Evolutionary conservation across 2,797 vertebrate species (phyloP).

Genomic region (Martes flavigula): DNA sequence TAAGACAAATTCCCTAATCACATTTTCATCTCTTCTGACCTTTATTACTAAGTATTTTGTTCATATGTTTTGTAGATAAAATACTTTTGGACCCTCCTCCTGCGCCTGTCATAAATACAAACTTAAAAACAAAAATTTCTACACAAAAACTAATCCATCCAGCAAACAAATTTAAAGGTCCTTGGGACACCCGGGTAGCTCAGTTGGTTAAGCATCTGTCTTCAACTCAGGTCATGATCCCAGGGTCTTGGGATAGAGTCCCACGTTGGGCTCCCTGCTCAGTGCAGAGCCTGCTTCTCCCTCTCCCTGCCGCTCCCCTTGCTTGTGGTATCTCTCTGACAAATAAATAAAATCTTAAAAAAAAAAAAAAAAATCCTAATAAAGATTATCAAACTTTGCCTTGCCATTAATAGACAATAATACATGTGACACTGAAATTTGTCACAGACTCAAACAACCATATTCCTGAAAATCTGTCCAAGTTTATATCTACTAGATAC

Average conservation of each 20-base stretch:
- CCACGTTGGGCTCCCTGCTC: too few species aligned
- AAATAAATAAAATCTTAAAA: too few species aligned
- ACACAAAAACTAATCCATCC: background rate
- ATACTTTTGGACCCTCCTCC: background rate
- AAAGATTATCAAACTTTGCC: background rate
- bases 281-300: too few species aligned
- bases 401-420: background rate
- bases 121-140: conserved; percentile 17
- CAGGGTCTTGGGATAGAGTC: too few species aligned
- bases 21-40: background rate
- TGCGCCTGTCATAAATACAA: conserved; percentile 14
- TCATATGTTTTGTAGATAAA: background rate
- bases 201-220: too few species aligned
- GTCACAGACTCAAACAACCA: background rate
- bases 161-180: too few species aligned
- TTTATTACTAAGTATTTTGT: background rate
- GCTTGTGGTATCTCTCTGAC: too few species aligned
- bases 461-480: conserved; percentile 15
- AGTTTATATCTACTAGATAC: conserved; percentile 22
- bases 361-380: background rate
- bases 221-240: too few species aligned
- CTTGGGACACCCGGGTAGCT: too few species aligned
- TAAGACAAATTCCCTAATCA: background rate
- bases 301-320: too few species aligned
- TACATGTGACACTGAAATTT: background rate